Base-by-base conservation (phyloP, 2,888 invertebrate genomes). In the Lasioglossum calceatum region DNA sequence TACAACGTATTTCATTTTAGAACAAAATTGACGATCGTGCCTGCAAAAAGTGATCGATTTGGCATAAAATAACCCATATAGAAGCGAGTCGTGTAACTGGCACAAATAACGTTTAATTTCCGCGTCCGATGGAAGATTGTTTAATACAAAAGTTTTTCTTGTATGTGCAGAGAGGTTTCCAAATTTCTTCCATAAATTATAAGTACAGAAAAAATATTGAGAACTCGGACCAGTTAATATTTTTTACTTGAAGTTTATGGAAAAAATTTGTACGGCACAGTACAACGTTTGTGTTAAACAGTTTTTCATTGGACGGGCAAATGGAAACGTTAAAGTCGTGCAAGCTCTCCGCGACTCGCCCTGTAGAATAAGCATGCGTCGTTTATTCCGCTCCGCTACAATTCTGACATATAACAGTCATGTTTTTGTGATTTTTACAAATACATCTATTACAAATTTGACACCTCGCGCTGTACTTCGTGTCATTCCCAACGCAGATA, bases 381-480 rank as follows among this genome's bases (percentile, higher is more conserved):
- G n/a, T n/a, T 58, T 58, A 58, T 58, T 58, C 58, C 12, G n/a
- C 4, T 58, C 2, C n/a, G 58, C n/a, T 58, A 58, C 58, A 58
- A n/a, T 58, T 58, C 12, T 58, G n/a, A 12, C 58, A 58, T n/a
- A 58, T 1, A 12, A 58, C n/a, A 58, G 58, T 58, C 58, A 58
- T 58, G 58, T 12, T 58, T 64, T 64, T 64, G 64, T 64, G 32
- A 64, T 64, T 32, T 58, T 58, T 58, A n/a, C n/a, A 58, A 58
- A 58, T 4, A 58, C 10, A 58, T 58, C 58, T n/a, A 2, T 58
- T 58, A 58, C 58, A 58, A 58, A 58, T 58, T n/a, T 58, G 58
- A 58, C 58, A 58, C n/a, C n/a, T n/a, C 12, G 58, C 58, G n/a
- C 58, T 58, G 12, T n/a, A 58, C 58, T 58, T 58, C 12, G 58